Conservation (phyloP, 2,888 invertebrate genomes). For the Diaperis boleti region DNA sequence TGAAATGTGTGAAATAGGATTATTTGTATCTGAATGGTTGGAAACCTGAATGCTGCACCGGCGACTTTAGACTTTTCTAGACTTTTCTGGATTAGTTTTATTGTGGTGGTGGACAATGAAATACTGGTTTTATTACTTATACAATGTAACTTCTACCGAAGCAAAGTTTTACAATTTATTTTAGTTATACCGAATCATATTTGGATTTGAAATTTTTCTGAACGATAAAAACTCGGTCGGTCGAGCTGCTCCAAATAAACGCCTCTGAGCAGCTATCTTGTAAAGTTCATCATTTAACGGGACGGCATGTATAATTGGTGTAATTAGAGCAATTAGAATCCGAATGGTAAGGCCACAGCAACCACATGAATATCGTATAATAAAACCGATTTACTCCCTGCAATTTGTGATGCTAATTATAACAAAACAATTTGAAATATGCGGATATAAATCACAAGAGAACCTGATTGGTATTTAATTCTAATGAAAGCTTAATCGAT, state of each 20-base stretch:
- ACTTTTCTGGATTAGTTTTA: conserved; percentile 40
- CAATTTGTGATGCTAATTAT: conserved; percentile 36
- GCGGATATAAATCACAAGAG: conserved; percentile 30
- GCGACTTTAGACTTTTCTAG: conserved; percentile 28
- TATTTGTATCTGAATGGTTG: conserved; percentile 5
- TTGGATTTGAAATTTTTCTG: conserved; percentile 31
- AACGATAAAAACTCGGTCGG: conserved; percentile 16
- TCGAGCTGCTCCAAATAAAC: background rate
- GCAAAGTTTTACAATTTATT: conserved; percentile 36
- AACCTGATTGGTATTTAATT: conserved; percentile 32
- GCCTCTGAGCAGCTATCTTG: conserved; percentile 17
- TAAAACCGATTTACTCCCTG: conserved; percentile 40
- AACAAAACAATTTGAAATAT: conserved; percentile 38
- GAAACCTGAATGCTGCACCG: conserved; percentile 21
- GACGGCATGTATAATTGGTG: conserved; percentile 38
- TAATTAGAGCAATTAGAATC: conserved; percentile 41
- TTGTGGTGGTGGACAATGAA: conserved; percentile 37
- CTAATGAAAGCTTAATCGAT: conserved; percentile 30
- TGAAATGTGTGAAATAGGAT: background rate
- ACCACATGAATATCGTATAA: conserved; percentile 42
- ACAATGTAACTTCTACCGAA: conserved; percentile 35
- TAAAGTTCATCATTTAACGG: conserved; percentile 38
- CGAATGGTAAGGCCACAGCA: conserved; percentile 37
- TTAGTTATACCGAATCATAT: conserved; percentile 25
- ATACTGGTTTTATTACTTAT: conserved; percentile 40